These are phyloP conservation scores for Phyllotreta striolata DNA, from an alignment of 2,888 invertebrate species.

Conservation along the genomic window DNA sequence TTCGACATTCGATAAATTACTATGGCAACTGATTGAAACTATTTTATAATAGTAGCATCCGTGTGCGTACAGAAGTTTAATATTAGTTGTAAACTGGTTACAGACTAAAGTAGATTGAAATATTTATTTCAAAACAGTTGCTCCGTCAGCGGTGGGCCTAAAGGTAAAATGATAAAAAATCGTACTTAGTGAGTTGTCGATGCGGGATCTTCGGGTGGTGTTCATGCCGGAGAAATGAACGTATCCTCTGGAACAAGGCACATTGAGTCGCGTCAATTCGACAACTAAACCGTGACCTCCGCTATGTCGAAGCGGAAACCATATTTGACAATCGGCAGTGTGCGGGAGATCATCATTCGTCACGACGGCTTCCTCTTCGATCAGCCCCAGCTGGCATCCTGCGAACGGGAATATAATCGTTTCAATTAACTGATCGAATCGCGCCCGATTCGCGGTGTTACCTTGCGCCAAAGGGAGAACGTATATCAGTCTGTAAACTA, in stretches of 20 bases:
- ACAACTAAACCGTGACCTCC: slow-evolving; percentile 68
- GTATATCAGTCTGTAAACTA: slow-evolving; percentile 67
- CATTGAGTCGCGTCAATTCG: slow-evolving; percentile 73
- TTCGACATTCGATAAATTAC: too few relatives aligned
- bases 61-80: too few relatives aligned
- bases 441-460: slow-evolving; percentile 52
- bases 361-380: slow-evolving; percentile 62
- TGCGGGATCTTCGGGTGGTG: slow-evolving; percentile 50
- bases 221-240: slow-evolving; percentile 66
- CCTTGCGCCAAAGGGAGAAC: slow-evolving; percentile 66
- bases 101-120: too few relatives aligned
- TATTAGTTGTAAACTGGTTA: too few relatives aligned
- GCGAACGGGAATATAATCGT: slow-evolving; percentile 40
- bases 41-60: too few relatives aligned
- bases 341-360: slow-evolving; percentile 66
- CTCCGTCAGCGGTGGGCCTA: too few relatives aligned
- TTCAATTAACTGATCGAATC: slow-evolving; percentile 34
- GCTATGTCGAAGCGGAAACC: slow-evolving; percentile 61
- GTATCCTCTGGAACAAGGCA: slow-evolving; percentile 70
- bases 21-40: too few relatives aligned
- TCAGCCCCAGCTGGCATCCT: slow-evolving; percentile 70
- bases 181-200: slow-evolving; percentile 22
- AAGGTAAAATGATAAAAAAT: background rate
- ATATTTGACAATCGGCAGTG: slow-evolving; percentile 64
- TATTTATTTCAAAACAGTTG: too few relatives aligned